These are phyloP conservation scores for Indicator maculatus DNA, from an alignment of 2,113 vertebrate species.

Conservation along the genomic window DNA sequence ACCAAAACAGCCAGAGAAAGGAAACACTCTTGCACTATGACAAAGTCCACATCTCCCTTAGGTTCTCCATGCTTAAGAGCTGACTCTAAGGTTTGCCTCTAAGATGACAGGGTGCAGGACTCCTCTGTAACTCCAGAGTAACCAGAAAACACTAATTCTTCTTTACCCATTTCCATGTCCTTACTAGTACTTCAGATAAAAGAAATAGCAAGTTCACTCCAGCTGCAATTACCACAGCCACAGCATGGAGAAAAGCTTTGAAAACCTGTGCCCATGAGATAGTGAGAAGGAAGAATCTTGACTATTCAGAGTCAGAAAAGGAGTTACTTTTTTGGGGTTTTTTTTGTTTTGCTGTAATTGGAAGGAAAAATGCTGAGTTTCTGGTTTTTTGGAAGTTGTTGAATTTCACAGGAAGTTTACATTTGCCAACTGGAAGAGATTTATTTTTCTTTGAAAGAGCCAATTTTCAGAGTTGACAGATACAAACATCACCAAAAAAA, in stretches of 20 bases:
- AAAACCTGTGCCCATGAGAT: not conserved
- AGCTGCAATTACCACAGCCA: not conserved
- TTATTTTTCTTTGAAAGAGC: not conserved
- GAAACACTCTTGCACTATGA: not conserved
- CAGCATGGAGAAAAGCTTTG: not conserved
- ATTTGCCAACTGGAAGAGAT: not conserved
- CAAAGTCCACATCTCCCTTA: not conserved
- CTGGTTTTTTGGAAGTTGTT: not conserved
- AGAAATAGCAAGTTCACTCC: not conserved
- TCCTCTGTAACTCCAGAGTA: not conserved
- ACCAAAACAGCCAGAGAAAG: not conserved
- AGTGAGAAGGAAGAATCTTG: not conserved
- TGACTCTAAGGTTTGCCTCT: not conserved
- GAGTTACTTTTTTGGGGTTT: no score
- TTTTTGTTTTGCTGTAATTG: not conserved
- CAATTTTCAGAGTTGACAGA: not conserved
- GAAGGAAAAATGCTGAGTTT: not conserved
- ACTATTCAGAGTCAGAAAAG: not conserved
- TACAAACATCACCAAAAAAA: not conserved
- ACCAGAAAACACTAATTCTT: not conserved
- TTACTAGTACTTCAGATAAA: not conserved
- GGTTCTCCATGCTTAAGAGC: not conserved
- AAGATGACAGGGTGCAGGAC: not conserved
- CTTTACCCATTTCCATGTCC: not conserved
- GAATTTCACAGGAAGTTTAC: not conserved